phyloP scores from a whole-genome alignment of 2,888 invertebrate genomes.

The Apamea epomidion region DNA sequence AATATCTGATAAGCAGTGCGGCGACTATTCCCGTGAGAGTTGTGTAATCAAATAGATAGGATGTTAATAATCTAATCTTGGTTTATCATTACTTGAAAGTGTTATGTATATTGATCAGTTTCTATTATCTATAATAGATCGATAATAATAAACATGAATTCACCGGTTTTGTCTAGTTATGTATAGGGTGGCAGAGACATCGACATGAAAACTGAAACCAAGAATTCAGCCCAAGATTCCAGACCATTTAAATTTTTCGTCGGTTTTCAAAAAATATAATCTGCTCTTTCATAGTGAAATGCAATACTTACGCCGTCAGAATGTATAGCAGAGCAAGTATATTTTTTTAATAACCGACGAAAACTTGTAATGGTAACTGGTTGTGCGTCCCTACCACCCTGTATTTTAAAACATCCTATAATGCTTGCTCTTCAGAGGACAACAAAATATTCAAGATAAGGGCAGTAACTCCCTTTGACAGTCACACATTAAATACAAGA shows the following conservation, averaged over 20 bases:
- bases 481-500: neutral
- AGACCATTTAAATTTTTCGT: too few relatives aligned
- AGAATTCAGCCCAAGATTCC: too few relatives aligned
- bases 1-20: slow-evolving; percentile 3
- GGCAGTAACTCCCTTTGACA: neutral
- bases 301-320: too few relatives aligned
- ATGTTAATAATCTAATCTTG: slow-evolving; percentile 17
- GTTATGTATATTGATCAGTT: slow-evolving; percentile 26
- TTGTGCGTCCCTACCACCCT: neutral
- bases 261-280: too few relatives aligned
- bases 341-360: too few relatives aligned
- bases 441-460: neutral
- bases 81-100: slow-evolving; percentile 5
- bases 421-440: neutral
- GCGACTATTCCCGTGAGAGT: slow-evolving; percentile 36
- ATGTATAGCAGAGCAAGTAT: too few relatives aligned
- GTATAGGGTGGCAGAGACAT: too few relatives aligned
- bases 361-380: too few relatives aligned
- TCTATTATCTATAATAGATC: neutral
- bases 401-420: neutral
- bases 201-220: too few relatives aligned
- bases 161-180: neutral
- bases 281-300: too few relatives aligned
- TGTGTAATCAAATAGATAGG: slow-evolving; percentile 14
- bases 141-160: slow-evolving; percentile 6